Evolutionary conservation across 2,888 invertebrate genomes (phyloP), one percentile per base, ranked within the genome.

Genomic region (Sycophila texana): DNA sequence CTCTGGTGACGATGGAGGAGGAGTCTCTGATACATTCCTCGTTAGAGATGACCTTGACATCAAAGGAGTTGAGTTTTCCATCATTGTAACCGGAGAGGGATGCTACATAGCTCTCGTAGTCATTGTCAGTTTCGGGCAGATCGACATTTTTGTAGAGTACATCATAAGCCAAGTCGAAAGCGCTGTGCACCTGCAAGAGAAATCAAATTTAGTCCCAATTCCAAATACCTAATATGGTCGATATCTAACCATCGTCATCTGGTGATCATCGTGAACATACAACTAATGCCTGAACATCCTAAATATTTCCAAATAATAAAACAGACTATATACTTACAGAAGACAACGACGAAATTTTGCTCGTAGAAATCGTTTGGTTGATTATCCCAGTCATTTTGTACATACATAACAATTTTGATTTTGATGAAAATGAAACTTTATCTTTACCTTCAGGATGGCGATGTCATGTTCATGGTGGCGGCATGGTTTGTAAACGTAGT

Each of bases 401-500:
- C 4, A 4, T 7, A 30, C n/a, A 30, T 30, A 30, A 30, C 4
- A 30, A 30, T 7, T 30, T 7, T 7, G 0, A 30, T 0, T 4
- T 30, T 30, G n/a, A n/a, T n/a, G n/a, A 30, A 57, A 57, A 18
- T 18, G 5, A 58, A 58, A 58, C 10, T 26, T 26, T 10, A 14
- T n/a, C 2, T 14, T 61, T 30, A 70, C 73, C 63, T 73, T 73
- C 7, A 73, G 13, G 55, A 73, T 73, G 10, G 73, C 73, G 16
- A 73, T 39, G 49, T 73, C 73, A 30, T 73, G 73, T 20, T 73
- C 51, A 20, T 73, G 73, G 16, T 53, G 63, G 18, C 73, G 63
- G 22, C 65, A 73, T 4, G 73, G 39, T 2, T 10, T 20, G 1
- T n/a, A 39, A 0, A 65, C 16, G 65, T 73, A 73, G 49, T 73